Evolutionary conservation across 2,797 vertebrate species (phyloP), one percentile per base, ranked within the genome.

Genomic region (Acanthurus lineatus): DNA sequence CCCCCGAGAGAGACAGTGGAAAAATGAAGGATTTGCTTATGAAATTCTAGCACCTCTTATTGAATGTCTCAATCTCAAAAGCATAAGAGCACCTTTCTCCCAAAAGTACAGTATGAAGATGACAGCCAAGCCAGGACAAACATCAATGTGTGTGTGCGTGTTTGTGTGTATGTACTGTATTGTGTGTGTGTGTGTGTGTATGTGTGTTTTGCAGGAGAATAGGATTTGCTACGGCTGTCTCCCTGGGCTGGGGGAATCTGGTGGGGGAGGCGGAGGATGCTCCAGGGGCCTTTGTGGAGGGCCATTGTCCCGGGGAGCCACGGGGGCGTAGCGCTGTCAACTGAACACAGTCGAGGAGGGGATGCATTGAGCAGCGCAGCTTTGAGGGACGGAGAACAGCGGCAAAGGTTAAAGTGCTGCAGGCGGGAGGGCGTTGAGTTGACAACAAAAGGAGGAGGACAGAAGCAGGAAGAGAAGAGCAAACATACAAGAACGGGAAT

Each of bases 201-300:
- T 86, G 63, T 73, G 77, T 83, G 75, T 86, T 91, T 87, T 88
- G 71, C 65, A 87, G 79, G 91, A 92, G 87, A 93, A 94, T 92
- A 82, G 91, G 93, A 94, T 95, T 93, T 91, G 89, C 91, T 74
- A 91, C 56, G 89, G 84, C 77, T 93, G 93, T 93, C 93, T 93
- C 89, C 79, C 83, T 22, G 69, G 86, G 85, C 85, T 80, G 76
- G 74, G 81, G 75, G 86, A 92, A 89, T 92, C 85, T 85, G 74
- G 87, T 89, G 88, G 87, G 59, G 88, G 88, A 87, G 91, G 90
- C 89, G 86, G 88, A 88, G 85, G 83, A 88, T 77, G 87, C 85
- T 91, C 89, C 85, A 56, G 69, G 85, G 90, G 90, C 78, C 88
- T 92, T 90, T 92, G 86, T 88, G 78, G 86, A 91, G 88, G 91